These are phyloP conservation scores for Agonopterix heracliana DNA, from an alignment of 2,888 invertebrate genomes.

Conservation along the genomic window DNA sequence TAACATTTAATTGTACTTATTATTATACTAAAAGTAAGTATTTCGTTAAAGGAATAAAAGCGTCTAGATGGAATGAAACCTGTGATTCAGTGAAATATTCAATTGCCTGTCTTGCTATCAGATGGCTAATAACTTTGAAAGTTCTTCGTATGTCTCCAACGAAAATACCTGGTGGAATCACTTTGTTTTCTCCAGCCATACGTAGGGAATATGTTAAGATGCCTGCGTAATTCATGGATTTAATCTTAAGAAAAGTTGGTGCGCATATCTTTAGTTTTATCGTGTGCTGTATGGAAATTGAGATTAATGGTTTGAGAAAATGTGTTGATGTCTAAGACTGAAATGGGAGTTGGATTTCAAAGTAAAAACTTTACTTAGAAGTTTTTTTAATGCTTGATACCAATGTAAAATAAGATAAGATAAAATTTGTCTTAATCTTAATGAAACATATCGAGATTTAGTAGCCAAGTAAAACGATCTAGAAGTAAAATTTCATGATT, in stretches of 20 bases:
- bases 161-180: conserved; percentile 33
- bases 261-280: not conserved
- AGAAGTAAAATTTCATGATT: too few species aligned
- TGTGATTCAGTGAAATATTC: conserved; percentile 37
- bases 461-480: too few species aligned
- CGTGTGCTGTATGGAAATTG: not conserved
- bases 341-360: too few species aligned
- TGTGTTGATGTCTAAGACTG: too few species aligned
- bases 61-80: conserved; percentile 11
- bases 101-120: conserved; percentile 37
- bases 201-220: conserved; percentile 15
- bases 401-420: too few species aligned
- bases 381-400: too few species aligned
- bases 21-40: not conserved
- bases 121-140: conserved; percentile 39
- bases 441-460: too few species aligned
- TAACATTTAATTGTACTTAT: too few species aligned
- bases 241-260: conserved; percentile 16
- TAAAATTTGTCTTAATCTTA: too few species aligned
- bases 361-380: too few species aligned
- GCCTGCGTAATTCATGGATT: conserved; percentile 18
- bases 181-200: conserved; percentile 33
- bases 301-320: conserved; percentile 1
- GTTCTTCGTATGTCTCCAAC: conserved; percentile 31
- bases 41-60: conserved; percentile 8